Evolutionary conservation across 2,113 vertebrate genomes (phyloP), one percentile per base, ranked within the genome.

Genomic region (Lasiurus borealis): DNA sequence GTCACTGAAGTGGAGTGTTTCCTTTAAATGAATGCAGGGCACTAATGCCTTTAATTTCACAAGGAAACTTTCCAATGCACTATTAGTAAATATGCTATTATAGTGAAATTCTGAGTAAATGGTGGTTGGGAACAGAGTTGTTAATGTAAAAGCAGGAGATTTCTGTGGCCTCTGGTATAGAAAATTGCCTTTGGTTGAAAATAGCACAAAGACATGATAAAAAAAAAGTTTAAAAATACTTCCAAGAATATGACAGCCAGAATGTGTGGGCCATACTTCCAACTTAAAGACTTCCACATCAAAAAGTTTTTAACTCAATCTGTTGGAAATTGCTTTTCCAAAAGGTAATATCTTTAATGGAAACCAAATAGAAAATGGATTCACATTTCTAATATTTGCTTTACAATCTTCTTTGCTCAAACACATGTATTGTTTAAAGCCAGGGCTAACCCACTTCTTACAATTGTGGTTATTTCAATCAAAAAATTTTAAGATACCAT

Each of bases 351-450:
- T 76, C 48, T 84, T 95, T 84, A 72, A 76, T 57, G 40, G 36
- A 86, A 84, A 52, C 36, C 44, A 85, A 92, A 85, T 76, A 85
- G 80, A 94, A 93, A 96, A 92, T 57, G 31, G 14, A 68, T 81
- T 95, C 50, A 48, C 7, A 16, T 94, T 91, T 91, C 36, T 2
- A 19, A 27, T 72, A 87, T 73, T 57, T 84, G 50, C 48, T 93
- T 78, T 86, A 91, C 0, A 80, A 68, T 66, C 31, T 59, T 73
- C 84, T 83, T 94, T 36, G 23, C 34, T 94, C 71, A 83, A 88
- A 25, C 3, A 72, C 12, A 44, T 83, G 4, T 19, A 59, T 11
- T 76, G 25, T 90, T 88, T 90, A 29, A 96, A 87, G n/a, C 4
- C 44, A 80, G 1, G 34, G 9, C 12, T 75, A 13, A 3, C 14